A percentile compares a stretch with the other conserved stretches of the same genome.
These are phyloP conservation scores for Rynchops niger DNA, from an alignment of 2,113 vertebrate genomes.

Conservation along the genomic window DNA sequence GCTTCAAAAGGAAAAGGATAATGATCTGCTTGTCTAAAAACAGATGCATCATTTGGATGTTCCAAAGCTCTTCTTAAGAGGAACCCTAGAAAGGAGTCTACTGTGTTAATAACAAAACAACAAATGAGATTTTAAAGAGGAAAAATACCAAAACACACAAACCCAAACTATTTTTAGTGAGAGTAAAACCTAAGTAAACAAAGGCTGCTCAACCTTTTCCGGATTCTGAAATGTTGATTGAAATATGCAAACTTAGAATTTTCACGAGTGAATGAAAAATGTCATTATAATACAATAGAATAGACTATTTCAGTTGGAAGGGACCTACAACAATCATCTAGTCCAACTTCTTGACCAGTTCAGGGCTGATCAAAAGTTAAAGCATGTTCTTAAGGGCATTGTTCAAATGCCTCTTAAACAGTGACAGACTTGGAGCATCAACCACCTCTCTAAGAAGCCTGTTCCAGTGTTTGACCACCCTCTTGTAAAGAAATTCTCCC, in stretches of 20 bases:
- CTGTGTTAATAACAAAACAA: not conserved
- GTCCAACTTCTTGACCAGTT: not conserved
- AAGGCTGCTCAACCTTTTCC: not conserved
- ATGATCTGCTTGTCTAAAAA: not conserved
- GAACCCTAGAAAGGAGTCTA: not conserved
- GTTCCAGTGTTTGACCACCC: not conserved
- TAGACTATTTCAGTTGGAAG: not conserved
- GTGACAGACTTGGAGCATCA: not conserved
- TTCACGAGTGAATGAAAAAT: not conserved
- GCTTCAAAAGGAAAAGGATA: not conserved
- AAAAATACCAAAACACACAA: not conserved
- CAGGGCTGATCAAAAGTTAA: not conserved
- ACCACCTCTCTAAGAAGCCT: not conserved
- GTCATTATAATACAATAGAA: not conserved
- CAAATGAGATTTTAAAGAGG: not conserved
- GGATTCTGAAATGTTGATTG: not conserved
- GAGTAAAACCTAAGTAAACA: not conserved
- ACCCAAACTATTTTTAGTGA: not conserved
- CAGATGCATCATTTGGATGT: not conserved
- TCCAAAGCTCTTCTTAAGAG: not conserved
- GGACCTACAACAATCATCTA: fast-evolving
- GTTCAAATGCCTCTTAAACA: not conserved
- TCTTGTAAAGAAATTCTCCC: not conserved
- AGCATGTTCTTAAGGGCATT: not conserved
- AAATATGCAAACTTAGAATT: not conserved